Conservation (phyloP, 1,140 invertebrate genomes). For the Acromyrmex charruanus region DNA sequence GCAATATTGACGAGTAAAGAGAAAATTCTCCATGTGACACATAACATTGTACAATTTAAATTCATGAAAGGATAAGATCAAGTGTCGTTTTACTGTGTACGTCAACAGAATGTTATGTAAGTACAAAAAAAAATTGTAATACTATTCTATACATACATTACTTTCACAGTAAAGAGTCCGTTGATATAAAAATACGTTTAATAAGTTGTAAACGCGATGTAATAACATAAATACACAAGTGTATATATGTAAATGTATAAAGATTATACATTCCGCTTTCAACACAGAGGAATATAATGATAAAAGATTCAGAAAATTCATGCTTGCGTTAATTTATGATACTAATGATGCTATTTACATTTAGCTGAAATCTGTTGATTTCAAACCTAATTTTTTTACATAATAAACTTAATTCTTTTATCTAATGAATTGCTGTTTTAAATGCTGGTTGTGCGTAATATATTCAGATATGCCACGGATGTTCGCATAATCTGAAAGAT, state of each 20-base stretch:
- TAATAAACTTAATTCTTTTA: not conserved
- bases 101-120: not conserved
- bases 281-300: not conserved
- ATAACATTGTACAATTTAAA: not conserved
- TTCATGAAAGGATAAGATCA: not conserved
- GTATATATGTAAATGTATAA: not conserved
- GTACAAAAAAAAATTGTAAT: not conserved
- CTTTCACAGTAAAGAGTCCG: too few relatives aligned
- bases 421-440: not conserved
- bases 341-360: not conserved
- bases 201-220: not conserved
- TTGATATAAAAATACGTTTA: not conserved
- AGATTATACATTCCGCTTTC: not conserved
- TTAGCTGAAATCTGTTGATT: not conserved
- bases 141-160: not conserved
- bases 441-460: slow-evolving; percentile 52
- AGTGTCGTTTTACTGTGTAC: not conserved
- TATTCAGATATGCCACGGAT: slow-evolving; percentile 55
- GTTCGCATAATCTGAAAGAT: slow-evolving; percentile 46
- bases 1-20: too few relatives aligned
- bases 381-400: not conserved
- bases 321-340: not conserved
- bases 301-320: not conserved
- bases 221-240: not conserved
- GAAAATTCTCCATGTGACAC: not conserved